Evolutionary conservation across 2,888 invertebrate genomes (phyloP), one percentile per base, ranked within the genome.

Genomic region (Phalangium opilio): DNA sequence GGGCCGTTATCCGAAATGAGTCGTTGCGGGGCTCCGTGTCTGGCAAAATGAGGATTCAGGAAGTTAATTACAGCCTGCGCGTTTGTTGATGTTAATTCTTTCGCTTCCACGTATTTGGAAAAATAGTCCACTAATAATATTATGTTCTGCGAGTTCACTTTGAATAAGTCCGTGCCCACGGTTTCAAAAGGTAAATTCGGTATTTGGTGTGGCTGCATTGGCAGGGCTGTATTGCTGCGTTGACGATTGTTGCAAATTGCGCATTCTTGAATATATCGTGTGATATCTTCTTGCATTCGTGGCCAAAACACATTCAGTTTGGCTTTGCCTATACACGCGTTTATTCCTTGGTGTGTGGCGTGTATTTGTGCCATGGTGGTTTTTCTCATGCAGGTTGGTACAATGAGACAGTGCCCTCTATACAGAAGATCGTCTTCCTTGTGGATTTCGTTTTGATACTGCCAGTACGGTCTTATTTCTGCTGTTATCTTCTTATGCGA

Each of bases 41-140:
- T 11, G 10, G 45, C 45, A 41, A 38, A 47, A 18, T 19, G 33
- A 15, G 39, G 32, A 43, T 47, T 47, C 11, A 43, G 18, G 2
- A 40, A 38, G 20, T 27, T 47, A 12, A 47, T 47, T 12, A 47
- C 41, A 14, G 45, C 38, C 8, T 18, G 19, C 15, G 33, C n/a
- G 15, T 19, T 38, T 38, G 33, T 43, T 11, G 32, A 11, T 20
- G 43, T 27, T 8, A 43, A 27, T 33, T 27, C 15, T 32, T 43
- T 27, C 11, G 39, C 14, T 17, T 43, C 43, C 18, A 43, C 34
- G 33, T 36, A 47, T 17, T 47, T 47, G 19, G 41, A 33, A n/a
- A 46, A 46, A 17, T 46, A 46, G 21, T 46, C 45, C 10, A 41
- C 27, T 5, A 46, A 14, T 34, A 46, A 27, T 12, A 45, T 20